phyloP scores from a whole-genome alignment of 2,113 vertebrate genomes.

The Conger conger region DNA sequence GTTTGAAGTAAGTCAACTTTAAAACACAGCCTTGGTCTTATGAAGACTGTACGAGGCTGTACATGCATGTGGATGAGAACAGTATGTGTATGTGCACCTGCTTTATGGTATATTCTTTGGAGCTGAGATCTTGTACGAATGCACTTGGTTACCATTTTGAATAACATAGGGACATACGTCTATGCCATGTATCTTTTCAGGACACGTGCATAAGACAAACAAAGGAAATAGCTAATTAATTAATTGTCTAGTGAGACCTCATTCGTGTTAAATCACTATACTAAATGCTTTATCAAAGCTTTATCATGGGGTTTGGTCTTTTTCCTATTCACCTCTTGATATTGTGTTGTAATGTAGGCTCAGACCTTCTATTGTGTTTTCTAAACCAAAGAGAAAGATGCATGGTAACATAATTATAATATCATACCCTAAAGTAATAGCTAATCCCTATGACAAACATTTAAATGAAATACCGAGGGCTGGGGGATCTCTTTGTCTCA shows the following conservation, averaged over 20 bases:
- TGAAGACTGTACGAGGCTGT: too few relatives aligned
- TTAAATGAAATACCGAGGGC: background rate
- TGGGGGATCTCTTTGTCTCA: constrained; percentile 28
- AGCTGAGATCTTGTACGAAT: background rate
- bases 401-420: background rate
- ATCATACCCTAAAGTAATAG: constrained; percentile 10
- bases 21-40: background rate
- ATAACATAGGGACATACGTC: background rate
- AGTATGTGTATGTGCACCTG: background rate
- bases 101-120: background rate
- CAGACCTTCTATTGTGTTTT: constrained; percentile 1
- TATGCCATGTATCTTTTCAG: background rate
- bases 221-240: background rate
- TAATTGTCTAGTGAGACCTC: background rate
- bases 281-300: constrained; percentile 5
- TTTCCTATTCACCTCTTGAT: constrained; percentile 17
- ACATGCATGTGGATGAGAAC: too few relatives aligned
- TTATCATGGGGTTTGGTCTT: background rate
- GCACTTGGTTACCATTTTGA: background rate
- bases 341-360: background rate
- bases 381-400: background rate
- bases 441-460: background rate
- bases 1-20: background rate
- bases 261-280: background rate
- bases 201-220: background rate